Evolutionary conservation across 2,113 vertebrate species (phyloP).

Genomic region (Anarrhichthys ocellatus): DNA sequence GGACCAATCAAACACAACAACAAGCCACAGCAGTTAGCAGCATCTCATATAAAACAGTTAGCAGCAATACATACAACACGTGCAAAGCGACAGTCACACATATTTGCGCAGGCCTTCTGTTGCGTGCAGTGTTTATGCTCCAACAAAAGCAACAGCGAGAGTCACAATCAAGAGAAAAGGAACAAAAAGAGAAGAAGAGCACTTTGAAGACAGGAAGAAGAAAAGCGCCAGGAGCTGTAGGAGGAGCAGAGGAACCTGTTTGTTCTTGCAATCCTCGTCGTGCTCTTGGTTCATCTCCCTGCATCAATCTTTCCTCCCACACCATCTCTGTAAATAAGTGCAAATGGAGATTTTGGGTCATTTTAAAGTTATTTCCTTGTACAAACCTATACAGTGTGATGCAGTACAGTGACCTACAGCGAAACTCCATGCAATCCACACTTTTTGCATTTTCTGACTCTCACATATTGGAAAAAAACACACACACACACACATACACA

Average conservation of each 20-base stretch:
- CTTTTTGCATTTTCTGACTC: constrained; percentile 36
- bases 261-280: constrained; percentile 23
- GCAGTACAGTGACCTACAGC: constrained; percentile 45
- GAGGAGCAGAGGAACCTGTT: constrained; percentile 11
- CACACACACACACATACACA: constrained; percentile 35
- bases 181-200: constrained; percentile 55
- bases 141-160: constrained; percentile 59
- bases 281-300: constrained; percentile 34
- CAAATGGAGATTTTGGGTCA: constrained; percentile 48
- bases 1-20: constrained; percentile 21
- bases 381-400: constrained; percentile 57
- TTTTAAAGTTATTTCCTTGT: constrained; percentile 54
- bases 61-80: constrained; percentile 65
- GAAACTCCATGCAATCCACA: constrained; percentile 27
- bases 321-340: constrained; percentile 70
- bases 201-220: constrained; percentile 51
- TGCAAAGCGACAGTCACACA: constrained; percentile 8
- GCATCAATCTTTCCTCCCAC: constrained; percentile 24
- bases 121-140: constrained; percentile 25
- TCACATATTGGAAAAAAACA: constrained; percentile 34
- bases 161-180: constrained; percentile 69
- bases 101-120: constrained; percentile 24
- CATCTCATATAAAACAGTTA: constrained; percentile 14
- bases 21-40: constrained; percentile 38
- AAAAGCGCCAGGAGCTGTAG: neutral